Conservation (phyloP, 2,113 vertebrate genomes). For the Cyprinus carpio region DNA sequence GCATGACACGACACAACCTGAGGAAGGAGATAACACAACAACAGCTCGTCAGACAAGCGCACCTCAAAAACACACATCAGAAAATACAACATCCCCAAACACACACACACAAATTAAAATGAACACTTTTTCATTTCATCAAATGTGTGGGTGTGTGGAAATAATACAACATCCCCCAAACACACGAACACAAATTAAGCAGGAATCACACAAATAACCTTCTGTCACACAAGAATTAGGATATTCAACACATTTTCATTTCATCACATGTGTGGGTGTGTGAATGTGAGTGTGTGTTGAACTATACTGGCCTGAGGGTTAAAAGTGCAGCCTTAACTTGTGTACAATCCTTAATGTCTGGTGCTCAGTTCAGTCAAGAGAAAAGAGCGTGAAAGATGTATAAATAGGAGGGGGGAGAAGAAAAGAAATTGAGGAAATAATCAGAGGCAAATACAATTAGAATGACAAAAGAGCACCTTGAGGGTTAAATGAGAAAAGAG, state of each 20-base stretch:
- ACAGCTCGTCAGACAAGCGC: slow-evolving; percentile 59
- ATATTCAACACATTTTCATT: slow-evolving; percentile 1
- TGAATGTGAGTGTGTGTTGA: background rate
- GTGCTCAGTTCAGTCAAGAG: background rate
- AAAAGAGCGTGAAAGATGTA: background rate
- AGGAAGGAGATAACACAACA: slow-evolving; percentile 70
- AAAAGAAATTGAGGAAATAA: background rate
- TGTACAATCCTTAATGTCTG: background rate
- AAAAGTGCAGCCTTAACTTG: background rate
- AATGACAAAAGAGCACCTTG: background rate
- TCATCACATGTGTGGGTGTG: background rate
- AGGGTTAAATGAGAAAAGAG: background rate
- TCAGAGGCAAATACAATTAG: background rate
- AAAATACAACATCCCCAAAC: slow-evolving; percentile 27
- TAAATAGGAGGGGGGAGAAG: background rate
- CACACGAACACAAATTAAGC: slow-evolving; percentile 32
- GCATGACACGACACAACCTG: slow-evolving; percentile 73
- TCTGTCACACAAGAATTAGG: slow-evolving; percentile 24
- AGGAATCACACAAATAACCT: slow-evolving; percentile 34
- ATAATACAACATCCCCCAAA: slow-evolving; percentile 24
- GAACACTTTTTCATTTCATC: too few relatives aligned
- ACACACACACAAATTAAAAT: slow-evolving; percentile 2
- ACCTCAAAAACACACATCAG: slow-evolving; percentile 47
- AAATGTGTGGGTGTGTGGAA: too few relatives aligned
- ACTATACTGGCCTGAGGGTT: slow-evolving; percentile 7